Evolutionary conservation across 92 coral and sea anemone genomes (phyloP).

Genomic region (Umimayanthus chanpuru): DNA sequence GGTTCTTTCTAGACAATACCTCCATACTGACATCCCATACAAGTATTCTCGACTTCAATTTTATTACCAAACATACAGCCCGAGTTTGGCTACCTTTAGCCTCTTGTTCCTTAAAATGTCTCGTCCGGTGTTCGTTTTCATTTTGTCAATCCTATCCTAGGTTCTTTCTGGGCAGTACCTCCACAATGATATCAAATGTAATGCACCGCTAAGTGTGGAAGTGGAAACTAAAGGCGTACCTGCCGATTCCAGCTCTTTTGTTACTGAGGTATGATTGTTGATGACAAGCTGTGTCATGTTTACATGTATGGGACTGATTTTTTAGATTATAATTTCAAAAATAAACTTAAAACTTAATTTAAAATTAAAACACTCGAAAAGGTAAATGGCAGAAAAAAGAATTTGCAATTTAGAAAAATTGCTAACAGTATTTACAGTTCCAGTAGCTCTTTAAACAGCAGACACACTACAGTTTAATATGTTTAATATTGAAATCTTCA

Average conservation of each 20-base stretch:
- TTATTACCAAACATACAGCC: not conserved
- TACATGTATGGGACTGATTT: too few species aligned
- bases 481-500: too few species aligned
- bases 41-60: not conserved
- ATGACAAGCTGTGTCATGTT: not conserved
- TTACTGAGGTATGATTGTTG: conserved; percentile 63
- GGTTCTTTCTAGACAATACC: conserved; percentile 84
- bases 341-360: not conserved
- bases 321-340: not conserved
- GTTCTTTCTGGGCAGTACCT: conserved; percentile 88
- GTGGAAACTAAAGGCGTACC: conserved; percentile 86
- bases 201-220: conserved; percentile 76
- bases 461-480: too few species aligned
- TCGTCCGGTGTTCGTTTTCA: not conserved
- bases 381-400: too few species aligned
- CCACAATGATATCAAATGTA: conserved; percentile 65
- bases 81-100: not conserved
- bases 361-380: not conserved
- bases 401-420: too few species aligned
- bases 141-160: conserved; percentile 18
- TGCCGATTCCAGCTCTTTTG: conserved; percentile 64
- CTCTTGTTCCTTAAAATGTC: not conserved
- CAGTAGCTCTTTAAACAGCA: too few species aligned
- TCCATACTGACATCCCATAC: conserved; percentile 63
- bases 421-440: too few species aligned